Percentiles rank a stretch among this genome's conserved stretches.
These are phyloP conservation scores for Polymixis lichenea DNA, from an alignment of 2,888 invertebrate genomes.

Conservation along the genomic window DNA sequence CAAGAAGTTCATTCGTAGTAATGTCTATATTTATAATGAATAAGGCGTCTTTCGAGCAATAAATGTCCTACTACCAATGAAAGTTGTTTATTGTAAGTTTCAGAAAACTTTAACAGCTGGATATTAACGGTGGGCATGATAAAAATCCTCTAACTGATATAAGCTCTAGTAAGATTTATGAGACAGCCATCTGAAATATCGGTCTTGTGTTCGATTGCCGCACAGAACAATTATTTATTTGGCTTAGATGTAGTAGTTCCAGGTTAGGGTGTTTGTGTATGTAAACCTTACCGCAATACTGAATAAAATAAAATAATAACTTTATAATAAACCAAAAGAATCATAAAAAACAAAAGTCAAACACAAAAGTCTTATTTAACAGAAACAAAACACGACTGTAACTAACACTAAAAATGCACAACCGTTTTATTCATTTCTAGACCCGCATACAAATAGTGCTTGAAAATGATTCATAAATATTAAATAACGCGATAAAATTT, in stretches of 20 bases:
- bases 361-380: not conserved
- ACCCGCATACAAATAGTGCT: conserved; percentile 63
- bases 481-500: conserved; percentile 61
- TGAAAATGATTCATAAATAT: conserved; percentile 62
- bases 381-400: conserved; percentile 32
- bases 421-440: conserved; percentile 52
- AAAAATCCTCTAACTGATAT: not conserved
- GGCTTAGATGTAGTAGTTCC: not conserved
- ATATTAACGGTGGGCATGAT: too few relatives aligned
- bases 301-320: not conserved
- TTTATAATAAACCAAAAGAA: conserved; percentile 10
- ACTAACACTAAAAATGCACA: conserved; percentile 45
- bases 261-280: not conserved
- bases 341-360: not conserved
- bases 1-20: too few relatives aligned
- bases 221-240: not conserved
- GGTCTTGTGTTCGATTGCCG: not conserved
- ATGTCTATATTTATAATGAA: too few relatives aligned
- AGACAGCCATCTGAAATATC: too few relatives aligned
- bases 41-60: too few relatives aligned
- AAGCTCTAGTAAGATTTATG: not conserved
- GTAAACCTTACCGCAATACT: not conserved
- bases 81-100: not conserved
- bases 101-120: not conserved
- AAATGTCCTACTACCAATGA: too few relatives aligned